Conservation (phyloP, 1,140 invertebrate genomes). For the Hestina assimilis region DNA sequence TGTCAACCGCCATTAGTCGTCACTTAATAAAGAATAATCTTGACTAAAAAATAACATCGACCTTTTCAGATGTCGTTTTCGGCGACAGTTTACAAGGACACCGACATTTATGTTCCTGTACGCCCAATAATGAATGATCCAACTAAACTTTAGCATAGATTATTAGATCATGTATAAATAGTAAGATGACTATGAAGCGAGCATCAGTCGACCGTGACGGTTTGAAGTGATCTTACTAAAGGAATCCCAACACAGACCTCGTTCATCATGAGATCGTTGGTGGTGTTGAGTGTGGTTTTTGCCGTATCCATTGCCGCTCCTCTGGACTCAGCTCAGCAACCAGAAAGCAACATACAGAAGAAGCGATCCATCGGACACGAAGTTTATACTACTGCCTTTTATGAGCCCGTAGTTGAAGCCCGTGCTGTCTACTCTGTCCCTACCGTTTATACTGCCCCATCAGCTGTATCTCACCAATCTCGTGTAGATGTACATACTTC, state of each 20-base stretch:
- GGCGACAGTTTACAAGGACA: constrained; percentile 53
- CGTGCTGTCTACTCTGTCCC: constrained; percentile 22
- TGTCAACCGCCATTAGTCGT: constrained; percentile 40
- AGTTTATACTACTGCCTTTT: constrained; percentile 8
- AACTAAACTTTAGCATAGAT: constrained; percentile 45
- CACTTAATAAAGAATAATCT: constrained; percentile 15
- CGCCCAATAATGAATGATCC: constrained; percentile 42
- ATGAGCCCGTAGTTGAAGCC: constrained; percentile 11
- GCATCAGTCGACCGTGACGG: constrained; percentile 62
- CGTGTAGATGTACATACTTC: constrained; percentile 55
- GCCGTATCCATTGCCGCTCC: constrained; percentile 28
- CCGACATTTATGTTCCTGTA: constrained; percentile 44
- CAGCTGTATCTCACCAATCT: constrained; percentile 53
- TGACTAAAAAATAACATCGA: constrained; percentile 42
- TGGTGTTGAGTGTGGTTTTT: constrained; percentile 43
- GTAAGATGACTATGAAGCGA: constrained; percentile 29
- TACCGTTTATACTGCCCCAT: constrained; percentile 26
- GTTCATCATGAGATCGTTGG: constrained; percentile 45
- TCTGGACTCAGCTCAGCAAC: not conserved
- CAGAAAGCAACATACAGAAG: not conserved
- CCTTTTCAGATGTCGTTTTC: constrained; percentile 50
- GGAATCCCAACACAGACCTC: constrained; percentile 57
- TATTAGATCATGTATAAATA: constrained; percentile 67
- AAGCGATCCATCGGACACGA: constrained; percentile 2
- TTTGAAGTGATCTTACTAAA: constrained; percentile 59